phyloP scores from a whole-genome alignment of 2,797 vertebrate species.

The Rhabdophis nuchalis region DNA sequence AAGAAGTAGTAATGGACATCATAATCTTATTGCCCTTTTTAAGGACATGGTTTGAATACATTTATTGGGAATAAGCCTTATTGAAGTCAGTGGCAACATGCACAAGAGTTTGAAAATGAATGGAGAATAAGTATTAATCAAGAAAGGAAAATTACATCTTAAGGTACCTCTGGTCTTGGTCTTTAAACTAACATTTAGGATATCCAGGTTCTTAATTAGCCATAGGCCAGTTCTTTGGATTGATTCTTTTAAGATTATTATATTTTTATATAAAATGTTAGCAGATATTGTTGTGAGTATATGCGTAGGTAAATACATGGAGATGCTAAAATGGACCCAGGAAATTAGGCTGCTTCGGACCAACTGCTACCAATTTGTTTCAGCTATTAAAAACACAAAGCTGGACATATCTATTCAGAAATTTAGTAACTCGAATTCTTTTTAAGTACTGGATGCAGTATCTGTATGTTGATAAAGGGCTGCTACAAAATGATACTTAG shows the following conservation, averaged over 20 bases:
- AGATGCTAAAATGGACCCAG: neutral
- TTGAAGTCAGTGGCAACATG: neutral
- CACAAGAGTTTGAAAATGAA: neutral
- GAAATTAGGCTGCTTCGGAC: neutral
- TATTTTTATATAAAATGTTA: neutral
- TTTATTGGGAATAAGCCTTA: neutral
- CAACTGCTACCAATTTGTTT: neutral
- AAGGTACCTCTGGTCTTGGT: neutral
- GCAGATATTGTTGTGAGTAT: neutral
- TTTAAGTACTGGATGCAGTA: neutral
- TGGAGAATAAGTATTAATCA: neutral
- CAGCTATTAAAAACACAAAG: neutral
- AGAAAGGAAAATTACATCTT: neutral
- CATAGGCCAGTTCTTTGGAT: neutral
- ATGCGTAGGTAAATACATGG: neutral
- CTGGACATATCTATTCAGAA: neutral
- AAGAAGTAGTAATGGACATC: neutral
- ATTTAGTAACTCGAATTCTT: neutral
- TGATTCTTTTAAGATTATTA: neutral
- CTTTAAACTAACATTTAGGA: neutral
- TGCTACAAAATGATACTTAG: neutral
- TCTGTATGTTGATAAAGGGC: neutral
- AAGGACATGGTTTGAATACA: neutral
- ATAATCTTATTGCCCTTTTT: neutral
- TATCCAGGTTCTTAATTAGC: neutral